Evolutionary conservation across 2,888 invertebrate genomes (phyloP), one percentile per base, ranked within the genome.

Genomic region (Mimas tiliae): DNA sequence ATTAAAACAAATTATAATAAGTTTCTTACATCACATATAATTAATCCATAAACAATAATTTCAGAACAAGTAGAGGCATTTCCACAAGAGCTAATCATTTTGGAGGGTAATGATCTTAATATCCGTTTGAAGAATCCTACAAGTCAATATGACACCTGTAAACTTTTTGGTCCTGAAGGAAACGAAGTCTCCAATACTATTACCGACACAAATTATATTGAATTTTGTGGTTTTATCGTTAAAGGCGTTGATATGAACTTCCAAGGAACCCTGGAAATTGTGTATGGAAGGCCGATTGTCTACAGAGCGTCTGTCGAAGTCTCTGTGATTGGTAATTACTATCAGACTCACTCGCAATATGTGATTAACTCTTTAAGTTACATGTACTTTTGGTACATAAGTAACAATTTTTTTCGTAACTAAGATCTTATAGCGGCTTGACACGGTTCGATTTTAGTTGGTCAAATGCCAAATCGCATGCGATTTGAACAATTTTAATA

Each of bases 261-360:
- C 27, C 71, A 65, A 65, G 91, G 92, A 64, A 66, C 63, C 19
- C 91, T 90, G 90, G 70, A 76, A 48, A 90, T 92, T 63, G 70
- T 73, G 1, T 89, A 83, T 68, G 90, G 88, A 68, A 70, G 74
- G 14, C 72, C 65, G 67, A 83, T 85, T 1, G 71, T 72, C 42
- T 84, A 86, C 67, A 82, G 71, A 75, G 88, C 87, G 1, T 66
- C 69, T 19, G 75, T 87, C 67, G 50, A 72, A 27, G 83, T 91
- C 1, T 73, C 66, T 62, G 84, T 90, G 19, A 70, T 74, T 70
- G 87, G 88, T 90, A 85, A 87, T 33, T 33, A 51, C 27, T 27
- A 27, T 27, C 27, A 27, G 27, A 27, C 27, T 27, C 27, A 27
- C 27, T 27, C 27, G 27, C 27, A 27, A 27, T 3, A 3, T 27